A percentile compares a stretch with the other conserved stretches of the same genome.
Evolutionary conservation across 37 sponge, comb jelly and placozoan species (phyloP).

Genomic region (Theonella swinhoei): DNA sequence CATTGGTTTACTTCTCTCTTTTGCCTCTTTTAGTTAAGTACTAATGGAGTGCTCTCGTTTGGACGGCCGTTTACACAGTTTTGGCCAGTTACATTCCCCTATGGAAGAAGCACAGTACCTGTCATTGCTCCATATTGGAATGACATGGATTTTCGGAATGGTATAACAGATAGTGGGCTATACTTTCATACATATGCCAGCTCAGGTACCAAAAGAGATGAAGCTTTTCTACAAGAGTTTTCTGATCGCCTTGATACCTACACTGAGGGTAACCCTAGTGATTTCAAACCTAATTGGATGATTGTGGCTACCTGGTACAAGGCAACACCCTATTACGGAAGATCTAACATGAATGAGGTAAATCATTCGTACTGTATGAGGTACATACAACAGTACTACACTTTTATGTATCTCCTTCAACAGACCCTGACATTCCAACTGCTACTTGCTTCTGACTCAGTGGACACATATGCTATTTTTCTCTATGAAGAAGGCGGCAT

Average conservation of each 20-base stretch:
- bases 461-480: constrained; percentile 36
- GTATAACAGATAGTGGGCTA: background rate
- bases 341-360: constrained; percentile 22
- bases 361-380: background rate
- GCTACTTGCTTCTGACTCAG: constrained; percentile 37
- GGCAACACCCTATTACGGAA: constrained; percentile 22
- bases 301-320: constrained; percentile 39
- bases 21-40: constrained; percentile 28
- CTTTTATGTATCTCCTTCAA: background rate
- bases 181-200: constrained; percentile 14
- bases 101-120: constrained; percentile 11
- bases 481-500: constrained; percentile 20
- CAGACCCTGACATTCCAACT: constrained; percentile 51
- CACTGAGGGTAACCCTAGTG: background rate
- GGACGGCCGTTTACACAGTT: constrained; percentile 25
- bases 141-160: constrained; percentile 48
- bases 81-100: constrained; percentile 54
- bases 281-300: constrained; percentile 42
- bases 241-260: background rate
- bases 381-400: background rate
- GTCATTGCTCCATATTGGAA: constrained; percentile 58
- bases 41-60: constrained; percentile 61
- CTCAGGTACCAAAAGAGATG: background rate
- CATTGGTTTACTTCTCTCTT: constrained; percentile 1
- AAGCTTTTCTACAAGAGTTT: constrained; percentile 10